These are phyloP conservation scores for Cyanocitta stelleri DNA, from an alignment of 2,113 vertebrate genomes.

Conservation along the genomic window DNA sequence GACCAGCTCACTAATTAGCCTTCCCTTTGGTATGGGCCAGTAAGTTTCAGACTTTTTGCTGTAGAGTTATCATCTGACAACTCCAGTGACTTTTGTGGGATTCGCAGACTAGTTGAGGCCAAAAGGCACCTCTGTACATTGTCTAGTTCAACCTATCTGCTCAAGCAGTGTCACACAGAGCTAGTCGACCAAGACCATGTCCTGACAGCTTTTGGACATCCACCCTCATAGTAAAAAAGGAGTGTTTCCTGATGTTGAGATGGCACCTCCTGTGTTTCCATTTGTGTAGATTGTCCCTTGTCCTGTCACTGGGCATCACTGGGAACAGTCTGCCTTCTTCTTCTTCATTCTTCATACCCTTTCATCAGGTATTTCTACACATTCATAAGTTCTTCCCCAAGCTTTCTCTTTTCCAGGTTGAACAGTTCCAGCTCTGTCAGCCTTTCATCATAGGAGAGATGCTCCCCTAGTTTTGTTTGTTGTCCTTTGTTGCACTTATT, in stretches of 20 bases:
- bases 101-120: neutral
- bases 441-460: neutral
- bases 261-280: accelerated
- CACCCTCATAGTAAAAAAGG: neutral
- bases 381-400: neutral
- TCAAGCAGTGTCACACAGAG: neutral
- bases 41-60: neutral
- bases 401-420: neutral
- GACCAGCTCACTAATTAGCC: neutral
- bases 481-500: neutral
- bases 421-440: neutral
- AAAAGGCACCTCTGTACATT: neutral
- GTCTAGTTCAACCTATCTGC: neutral
- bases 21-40: accelerated
- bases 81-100: neutral
- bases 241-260: neutral
- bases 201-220: neutral
- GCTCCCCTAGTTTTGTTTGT: neutral
- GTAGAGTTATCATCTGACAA: neutral
- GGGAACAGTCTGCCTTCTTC: neutral
- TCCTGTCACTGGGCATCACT: neutral
- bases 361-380: neutral
- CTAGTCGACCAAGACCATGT: too few species aligned
- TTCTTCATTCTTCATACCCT: neutral
- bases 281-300: neutral